Evolutionary conservation across 2,888 invertebrate species (phyloP).

Genomic region (Cetonia aurata): DNA sequence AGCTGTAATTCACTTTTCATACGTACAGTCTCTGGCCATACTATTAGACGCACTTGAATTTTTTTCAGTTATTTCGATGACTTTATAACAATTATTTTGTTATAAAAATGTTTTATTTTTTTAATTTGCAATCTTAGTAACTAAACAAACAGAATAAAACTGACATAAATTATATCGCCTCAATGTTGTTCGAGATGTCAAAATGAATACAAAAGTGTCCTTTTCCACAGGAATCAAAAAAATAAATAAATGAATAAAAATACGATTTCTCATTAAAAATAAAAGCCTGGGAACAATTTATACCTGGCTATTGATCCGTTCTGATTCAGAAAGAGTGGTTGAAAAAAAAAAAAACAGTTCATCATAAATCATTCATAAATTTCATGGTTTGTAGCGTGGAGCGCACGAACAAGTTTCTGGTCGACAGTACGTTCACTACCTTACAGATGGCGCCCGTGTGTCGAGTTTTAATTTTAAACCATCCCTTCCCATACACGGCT

Average conservation of each 20-base stretch:
- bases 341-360: constrained; percentile 21
- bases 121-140: too few species aligned
- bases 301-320: constrained; percentile 39
- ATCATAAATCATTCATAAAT: constrained; percentile 45
- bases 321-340: too few species aligned
- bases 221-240: background rate
- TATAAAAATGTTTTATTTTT: too few species aligned
- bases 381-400: constrained; percentile 37
- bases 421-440: constrained; percentile 28
- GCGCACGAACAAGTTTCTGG: constrained; percentile 28
- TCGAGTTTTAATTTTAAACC: constrained; percentile 16
- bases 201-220: too few species aligned
- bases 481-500: constrained; percentile 12
- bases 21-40: too few species aligned
- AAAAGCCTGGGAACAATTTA: constrained; percentile 40
- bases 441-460: constrained; percentile 35
- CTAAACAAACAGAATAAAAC: too few species aligned
- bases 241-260: constrained; percentile 4
- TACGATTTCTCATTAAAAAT: constrained; percentile 25
- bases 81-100: too few species aligned
- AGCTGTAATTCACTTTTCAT: too few species aligned
- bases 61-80: too few species aligned
- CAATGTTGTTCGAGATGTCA: too few species aligned
- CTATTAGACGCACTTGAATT: too few species aligned
- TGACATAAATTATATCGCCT: too few species aligned